Conservation (phyloP, 1,140 invertebrate genomes). For the Sminthurides bifidus region DNA sequence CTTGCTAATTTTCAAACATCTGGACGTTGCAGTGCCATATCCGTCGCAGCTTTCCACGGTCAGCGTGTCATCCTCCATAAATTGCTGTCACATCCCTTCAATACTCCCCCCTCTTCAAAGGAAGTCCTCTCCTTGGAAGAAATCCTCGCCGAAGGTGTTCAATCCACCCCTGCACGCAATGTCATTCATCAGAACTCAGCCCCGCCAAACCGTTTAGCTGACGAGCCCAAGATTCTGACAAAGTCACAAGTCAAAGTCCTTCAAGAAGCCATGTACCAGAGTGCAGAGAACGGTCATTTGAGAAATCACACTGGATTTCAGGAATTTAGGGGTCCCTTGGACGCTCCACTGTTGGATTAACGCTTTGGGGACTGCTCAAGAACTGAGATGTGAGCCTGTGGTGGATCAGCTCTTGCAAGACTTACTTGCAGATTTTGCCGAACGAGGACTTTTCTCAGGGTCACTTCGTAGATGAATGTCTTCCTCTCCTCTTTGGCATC, state of each 20-base stretch:
- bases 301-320: conserved; percentile 73
- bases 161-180: conserved; percentile 7
- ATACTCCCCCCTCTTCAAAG: conserved; percentile 48
- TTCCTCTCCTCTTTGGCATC: conserved; percentile 78
- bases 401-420: conserved; percentile 81
- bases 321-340: conserved; percentile 72
- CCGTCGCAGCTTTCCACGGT: conserved; percentile 73
- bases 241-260: conserved; percentile 71
- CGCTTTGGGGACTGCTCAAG: conserved; percentile 71
- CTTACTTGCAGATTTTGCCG: conserved; percentile 70
- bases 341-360: conserved; percentile 56
- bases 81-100: conserved; percentile 60
- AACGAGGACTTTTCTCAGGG: conserved; percentile 67
- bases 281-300: conserved; percentile 75
- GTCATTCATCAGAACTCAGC: conserved; percentile 4
- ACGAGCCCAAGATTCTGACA: conserved; percentile 44
- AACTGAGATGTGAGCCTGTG: conserved; percentile 65
- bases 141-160: conserved; percentile 68
- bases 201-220: conserved; percentile 33
- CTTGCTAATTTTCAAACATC: neutral
- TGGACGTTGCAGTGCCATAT: conserved; percentile 53
- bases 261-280: conserved; percentile 86
- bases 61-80: conserved; percentile 63
- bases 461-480: conserved; percentile 69
- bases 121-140: conserved; percentile 78